A percentile compares a stretch with the other conserved stretches of the same genome.
Evolutionary conservation across 1,140 invertebrate genomes (phyloP).

Genomic region (Teleogryllus occipitalis): DNA sequence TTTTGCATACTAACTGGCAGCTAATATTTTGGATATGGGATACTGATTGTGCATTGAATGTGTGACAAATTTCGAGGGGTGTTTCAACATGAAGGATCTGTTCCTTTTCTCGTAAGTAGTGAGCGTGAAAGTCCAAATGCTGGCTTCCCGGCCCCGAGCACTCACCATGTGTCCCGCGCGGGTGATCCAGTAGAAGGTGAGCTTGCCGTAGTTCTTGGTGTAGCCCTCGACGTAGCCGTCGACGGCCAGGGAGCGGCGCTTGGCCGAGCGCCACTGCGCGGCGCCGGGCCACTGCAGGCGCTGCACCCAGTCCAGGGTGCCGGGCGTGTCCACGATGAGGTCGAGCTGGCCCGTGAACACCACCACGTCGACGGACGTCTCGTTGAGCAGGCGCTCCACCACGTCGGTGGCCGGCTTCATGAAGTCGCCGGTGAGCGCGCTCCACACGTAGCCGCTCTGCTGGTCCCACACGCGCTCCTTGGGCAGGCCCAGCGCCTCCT

Average conservation of each 20-base stretch:
- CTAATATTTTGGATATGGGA: no score
- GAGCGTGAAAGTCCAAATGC: not conserved
- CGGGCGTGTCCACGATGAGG: slow-evolving; percentile 53
- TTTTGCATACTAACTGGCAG: no score
- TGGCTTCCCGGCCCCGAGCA: not conserved
- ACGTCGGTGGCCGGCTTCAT: slow-evolving; percentile 73
- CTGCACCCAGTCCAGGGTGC: slow-evolving; percentile 61
- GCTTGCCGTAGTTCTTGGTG: slow-evolving; percentile 52
- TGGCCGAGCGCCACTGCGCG: slow-evolving; percentile 41
- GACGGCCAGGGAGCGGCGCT: slow-evolving; percentile 45
- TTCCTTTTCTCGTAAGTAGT: no score
- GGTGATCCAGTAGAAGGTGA: slow-evolving; percentile 66
- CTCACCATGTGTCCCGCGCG: slow-evolving; percentile 62
- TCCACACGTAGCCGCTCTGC: slow-evolving; percentile 52
- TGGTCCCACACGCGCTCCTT: slow-evolving; percentile 26
- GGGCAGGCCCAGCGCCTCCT: slow-evolving; percentile 7
- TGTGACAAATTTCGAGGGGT: no score
- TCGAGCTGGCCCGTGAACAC: slow-evolving; percentile 64
- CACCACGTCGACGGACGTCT: slow-evolving; percentile 54
- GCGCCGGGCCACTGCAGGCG: slow-evolving; percentile 53
- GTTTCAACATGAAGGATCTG: no score
- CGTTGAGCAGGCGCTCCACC: slow-evolving; percentile 60
- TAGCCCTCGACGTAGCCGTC: slow-evolving; percentile 54
- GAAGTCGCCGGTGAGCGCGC: slow-evolving; percentile 56
- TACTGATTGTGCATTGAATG: no score